phyloP scores from a whole-genome alignment of 2,888 invertebrate genomes.

The Drosophila paranaensis region DNA sequence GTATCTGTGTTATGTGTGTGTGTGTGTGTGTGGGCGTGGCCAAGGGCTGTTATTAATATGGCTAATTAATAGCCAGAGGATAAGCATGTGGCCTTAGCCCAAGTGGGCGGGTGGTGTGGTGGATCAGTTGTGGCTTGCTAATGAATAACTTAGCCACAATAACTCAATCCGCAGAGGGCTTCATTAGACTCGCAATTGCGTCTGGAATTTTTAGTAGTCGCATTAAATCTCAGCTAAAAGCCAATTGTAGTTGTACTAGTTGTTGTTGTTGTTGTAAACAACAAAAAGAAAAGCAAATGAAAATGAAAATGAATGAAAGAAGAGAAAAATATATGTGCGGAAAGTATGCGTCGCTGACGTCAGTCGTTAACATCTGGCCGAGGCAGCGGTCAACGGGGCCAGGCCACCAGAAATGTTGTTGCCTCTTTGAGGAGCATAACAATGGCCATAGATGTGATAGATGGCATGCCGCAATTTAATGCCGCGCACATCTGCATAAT shows the following conservation, averaged over 20 bases:
- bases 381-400: slow-evolving; percentile 11
- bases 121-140: slow-evolving; percentile 9
- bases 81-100: slow-evolving; percentile 32
- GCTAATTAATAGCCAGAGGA: slow-evolving; percentile 5
- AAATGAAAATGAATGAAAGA: slow-evolving; percentile 5
- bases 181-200: slow-evolving; percentile 61
- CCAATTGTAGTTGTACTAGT: slow-evolving; percentile 43
- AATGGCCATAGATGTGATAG: slow-evolving; percentile 54
- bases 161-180: slow-evolving; percentile 70
- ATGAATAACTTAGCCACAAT: slow-evolving; percentile 63
- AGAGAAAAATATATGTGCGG: slow-evolving; percentile 32
- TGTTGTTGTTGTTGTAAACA: slow-evolving; percentile 9
- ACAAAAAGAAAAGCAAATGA: not conserved
- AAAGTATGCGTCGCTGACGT: slow-evolving; percentile 59
- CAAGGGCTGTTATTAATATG: slow-evolving; percentile 16
- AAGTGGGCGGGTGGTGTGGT: slow-evolving; percentile 13
- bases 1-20: slow-evolving; percentile 33
- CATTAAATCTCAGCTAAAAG: slow-evolving; percentile 62
- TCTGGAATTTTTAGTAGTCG: slow-evolving; percentile 68
- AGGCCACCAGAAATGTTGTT: not conserved
- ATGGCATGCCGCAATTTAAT: slow-evolving; percentile 56
- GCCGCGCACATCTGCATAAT: slow-evolving; percentile 60
- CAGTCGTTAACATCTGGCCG: slow-evolving; percentile 67
- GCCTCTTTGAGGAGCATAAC: slow-evolving; percentile 42
- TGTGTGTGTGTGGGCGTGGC: slow-evolving; percentile 2